Conservation (phyloP, 2,888 invertebrate species). For the Coelopa pilipes region DNA sequence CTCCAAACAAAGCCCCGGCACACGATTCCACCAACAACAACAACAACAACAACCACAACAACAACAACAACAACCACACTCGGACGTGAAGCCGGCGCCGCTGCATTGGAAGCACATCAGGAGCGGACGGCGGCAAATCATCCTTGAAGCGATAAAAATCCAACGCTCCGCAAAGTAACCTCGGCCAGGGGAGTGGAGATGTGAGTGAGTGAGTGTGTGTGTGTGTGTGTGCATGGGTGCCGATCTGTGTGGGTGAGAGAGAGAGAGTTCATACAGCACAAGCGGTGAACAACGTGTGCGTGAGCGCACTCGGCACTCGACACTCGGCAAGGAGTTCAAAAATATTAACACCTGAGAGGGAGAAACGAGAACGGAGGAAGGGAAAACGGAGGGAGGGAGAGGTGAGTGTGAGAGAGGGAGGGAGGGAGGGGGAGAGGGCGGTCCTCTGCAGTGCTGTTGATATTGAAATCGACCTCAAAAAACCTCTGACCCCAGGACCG, state of each 20-base stretch:
- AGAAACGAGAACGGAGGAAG: background rate
- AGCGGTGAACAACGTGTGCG: background rate
- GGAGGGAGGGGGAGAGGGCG: too few relatives aligned
- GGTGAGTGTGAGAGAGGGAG: too few relatives aligned
- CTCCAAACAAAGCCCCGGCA: background rate
- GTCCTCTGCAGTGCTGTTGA: background rate
- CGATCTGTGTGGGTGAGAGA: background rate
- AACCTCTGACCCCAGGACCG: background rate
- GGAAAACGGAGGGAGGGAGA: background rate
- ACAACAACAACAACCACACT: background rate
- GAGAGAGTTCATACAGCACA: background rate
- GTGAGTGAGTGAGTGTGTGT: too few relatives aligned
- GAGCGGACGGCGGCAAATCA: too few relatives aligned
- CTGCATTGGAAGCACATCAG: too few relatives aligned
- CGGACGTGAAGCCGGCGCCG: too few relatives aligned
- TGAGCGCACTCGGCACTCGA: background rate
- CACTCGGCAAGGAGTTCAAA: conserved; percentile 16
- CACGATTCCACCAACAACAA: too few relatives aligned
- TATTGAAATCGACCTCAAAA: conserved; percentile 21
- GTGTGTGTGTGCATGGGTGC: background rate
- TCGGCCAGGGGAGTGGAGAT: background rate
- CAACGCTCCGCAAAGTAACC: background rate
- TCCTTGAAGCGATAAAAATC: too few relatives aligned
- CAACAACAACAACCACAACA: background rate
- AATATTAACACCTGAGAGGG: conserved; percentile 19